Evolutionary conservation across 2,113 vertebrate genomes (phyloP).

Genomic region (Neolamprologus devosi): DNA sequence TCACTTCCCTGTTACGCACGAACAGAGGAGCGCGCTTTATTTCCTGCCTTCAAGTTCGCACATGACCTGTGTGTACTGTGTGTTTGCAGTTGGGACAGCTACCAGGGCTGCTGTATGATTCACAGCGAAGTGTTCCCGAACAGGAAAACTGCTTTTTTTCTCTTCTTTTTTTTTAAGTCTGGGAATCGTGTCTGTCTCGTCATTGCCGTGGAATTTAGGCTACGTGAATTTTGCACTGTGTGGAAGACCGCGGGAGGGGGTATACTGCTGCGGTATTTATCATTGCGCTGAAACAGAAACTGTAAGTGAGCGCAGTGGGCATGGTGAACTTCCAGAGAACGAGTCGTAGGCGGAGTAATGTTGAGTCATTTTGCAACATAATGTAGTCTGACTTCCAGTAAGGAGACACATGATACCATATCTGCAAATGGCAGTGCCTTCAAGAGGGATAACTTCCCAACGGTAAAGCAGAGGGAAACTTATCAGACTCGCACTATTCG

Average conservation of each 20-base stretch:
- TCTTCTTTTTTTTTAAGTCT: neutral
- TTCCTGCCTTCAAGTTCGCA: slow-evolving; percentile 37
- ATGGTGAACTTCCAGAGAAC: slow-evolving; percentile 12
- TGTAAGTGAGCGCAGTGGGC: neutral
- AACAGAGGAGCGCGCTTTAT: neutral
- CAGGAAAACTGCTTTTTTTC: neutral
- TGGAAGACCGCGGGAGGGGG: no score
- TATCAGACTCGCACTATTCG: neutral
- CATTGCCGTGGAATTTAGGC: neutral
- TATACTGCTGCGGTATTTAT: neutral
- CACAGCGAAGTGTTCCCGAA: neutral
- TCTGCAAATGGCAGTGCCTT: slow-evolving; percentile 1
- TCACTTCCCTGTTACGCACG: slow-evolving; percentile 46
- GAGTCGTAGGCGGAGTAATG: slow-evolving; percentile 36
- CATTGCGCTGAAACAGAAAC: neutral
- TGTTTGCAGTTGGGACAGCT: neutral
- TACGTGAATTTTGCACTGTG: neutral
- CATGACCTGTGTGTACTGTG: neutral
- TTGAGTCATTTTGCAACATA: slow-evolving; percentile 3
- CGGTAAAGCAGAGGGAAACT: neutral
- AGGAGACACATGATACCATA: slow-evolving; percentile 28
- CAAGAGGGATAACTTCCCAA: neutral
- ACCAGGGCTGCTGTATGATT: neutral
- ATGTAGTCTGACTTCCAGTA: slow-evolving; percentile 46
- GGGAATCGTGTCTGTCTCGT: neutral